Conservation (phyloP, 2,888 invertebrate genomes). For the Tetranychus piercei region DNA sequence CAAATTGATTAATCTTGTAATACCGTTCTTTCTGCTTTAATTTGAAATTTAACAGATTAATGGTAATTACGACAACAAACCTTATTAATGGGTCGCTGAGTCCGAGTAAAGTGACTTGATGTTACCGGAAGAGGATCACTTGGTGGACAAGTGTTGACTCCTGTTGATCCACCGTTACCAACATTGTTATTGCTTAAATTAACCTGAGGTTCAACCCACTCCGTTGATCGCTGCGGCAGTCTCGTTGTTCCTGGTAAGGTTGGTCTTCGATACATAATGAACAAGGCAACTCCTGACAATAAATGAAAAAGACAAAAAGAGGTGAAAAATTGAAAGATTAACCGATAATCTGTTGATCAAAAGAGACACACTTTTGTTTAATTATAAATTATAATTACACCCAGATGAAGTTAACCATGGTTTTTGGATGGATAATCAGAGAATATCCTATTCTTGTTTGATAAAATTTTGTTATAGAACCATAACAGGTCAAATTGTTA, state of each 20-base stretch:
- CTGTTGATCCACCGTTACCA: neutral
- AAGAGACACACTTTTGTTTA: too few relatives aligned
- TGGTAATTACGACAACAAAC: neutral
- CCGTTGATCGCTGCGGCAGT: neutral
- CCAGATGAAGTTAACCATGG: neutral
- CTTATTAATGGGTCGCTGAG: neutral
- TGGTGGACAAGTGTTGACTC: neutral
- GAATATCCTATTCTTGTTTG: neutral
- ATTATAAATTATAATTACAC: too few relatives aligned
- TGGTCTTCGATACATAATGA: constrained; percentile 3
- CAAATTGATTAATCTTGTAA: constrained; percentile 29
- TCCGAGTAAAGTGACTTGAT: neutral
- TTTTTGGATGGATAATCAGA: neutral
- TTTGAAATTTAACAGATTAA: neutral
- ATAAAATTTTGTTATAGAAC: neutral
- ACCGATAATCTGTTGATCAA: too few relatives aligned
- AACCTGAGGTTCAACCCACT: neutral
- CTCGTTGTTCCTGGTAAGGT: neutral
- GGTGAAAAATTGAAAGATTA: too few relatives aligned
- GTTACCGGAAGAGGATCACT: neutral
- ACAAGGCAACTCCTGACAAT: neutral
- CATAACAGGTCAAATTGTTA: constrained; percentile 1
- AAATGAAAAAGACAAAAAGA: too few relatives aligned
- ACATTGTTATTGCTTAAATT: neutral
- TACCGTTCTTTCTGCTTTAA: neutral